A percentile compares a stretch with the other conserved stretches of the same genome.
These are phyloP conservation scores for Erethizon dorsatum DNA, from an alignment of 2,797 vertebrate genomes.

Conservation along the genomic window DNA sequence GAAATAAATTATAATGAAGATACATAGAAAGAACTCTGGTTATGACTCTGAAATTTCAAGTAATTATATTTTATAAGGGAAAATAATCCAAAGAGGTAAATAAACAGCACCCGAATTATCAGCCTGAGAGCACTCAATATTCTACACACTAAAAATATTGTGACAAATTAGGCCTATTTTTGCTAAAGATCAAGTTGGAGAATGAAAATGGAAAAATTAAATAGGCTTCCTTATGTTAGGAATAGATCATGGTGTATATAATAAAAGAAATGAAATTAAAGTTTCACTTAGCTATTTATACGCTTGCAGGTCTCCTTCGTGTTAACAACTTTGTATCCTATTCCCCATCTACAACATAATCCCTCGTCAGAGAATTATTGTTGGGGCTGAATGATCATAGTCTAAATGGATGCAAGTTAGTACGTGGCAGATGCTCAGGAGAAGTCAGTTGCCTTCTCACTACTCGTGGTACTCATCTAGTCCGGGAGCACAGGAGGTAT, in stretches of 20 bases:
- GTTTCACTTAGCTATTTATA: background rate
- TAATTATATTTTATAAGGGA: background rate
- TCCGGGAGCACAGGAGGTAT: background rate
- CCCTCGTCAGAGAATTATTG: background rate
- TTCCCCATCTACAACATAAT: background rate
- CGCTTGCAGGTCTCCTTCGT: background rate
- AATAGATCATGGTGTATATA: background rate
- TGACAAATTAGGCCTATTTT: background rate
- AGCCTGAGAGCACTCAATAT: background rate
- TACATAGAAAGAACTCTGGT: background rate
- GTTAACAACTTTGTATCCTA: background rate
- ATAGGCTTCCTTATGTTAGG: background rate
- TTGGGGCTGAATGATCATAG: background rate
- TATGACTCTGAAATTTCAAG: conserved; percentile 45
- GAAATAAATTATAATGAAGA: background rate
- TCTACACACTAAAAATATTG: background rate
- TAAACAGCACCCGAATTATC: background rate
- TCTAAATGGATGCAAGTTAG: background rate
- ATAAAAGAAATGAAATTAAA: background rate
- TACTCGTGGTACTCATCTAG: background rate
- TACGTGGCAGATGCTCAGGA: background rate
- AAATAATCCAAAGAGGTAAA: background rate
- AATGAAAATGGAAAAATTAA: background rate
- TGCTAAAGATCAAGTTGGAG: background rate
- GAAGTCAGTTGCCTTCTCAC: background rate